phyloP scores from a whole-genome alignment of 2,797 vertebrate species.

The Pangasius djambal region DNA sequence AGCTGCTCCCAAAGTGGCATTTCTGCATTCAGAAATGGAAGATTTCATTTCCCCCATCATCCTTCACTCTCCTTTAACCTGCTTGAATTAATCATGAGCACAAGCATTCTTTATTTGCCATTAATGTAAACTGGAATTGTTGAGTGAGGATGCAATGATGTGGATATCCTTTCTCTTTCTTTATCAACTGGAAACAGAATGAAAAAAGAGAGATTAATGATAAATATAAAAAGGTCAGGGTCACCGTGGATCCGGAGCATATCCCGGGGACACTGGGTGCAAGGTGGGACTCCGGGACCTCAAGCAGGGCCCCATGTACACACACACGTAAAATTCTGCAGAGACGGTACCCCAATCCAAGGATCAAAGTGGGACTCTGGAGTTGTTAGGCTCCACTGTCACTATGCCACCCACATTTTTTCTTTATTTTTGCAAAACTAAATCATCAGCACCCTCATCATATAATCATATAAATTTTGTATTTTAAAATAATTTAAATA shows the following conservation, averaged over 20 bases:
- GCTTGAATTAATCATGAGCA: slow-evolving; percentile 47
- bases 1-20: slow-evolving; percentile 18
- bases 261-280: not conserved
- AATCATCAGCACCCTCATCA: too few species aligned
- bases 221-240: not conserved
- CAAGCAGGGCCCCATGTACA: not conserved
- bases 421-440: not conserved
- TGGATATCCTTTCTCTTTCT: not conserved
- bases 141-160: not conserved
- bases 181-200: not conserved
- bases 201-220: not conserved
- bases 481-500: too few species aligned
- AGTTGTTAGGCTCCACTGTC: not conserved
- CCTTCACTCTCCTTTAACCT: slow-evolving; percentile 27
- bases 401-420: not conserved
- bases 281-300: not conserved
- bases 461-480: too few species aligned
- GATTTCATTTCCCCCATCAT: slow-evolving; percentile 6
- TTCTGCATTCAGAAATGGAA: slow-evolving; percentile 21
- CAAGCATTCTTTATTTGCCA: slow-evolving; percentile 9
- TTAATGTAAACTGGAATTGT: slow-evolving; percentile 19
- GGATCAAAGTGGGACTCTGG: not conserved
- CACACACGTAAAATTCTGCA: not conserved
- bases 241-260: not conserved
- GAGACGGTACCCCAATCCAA: not conserved